Evolutionary conservation across 2,113 vertebrate genomes (phyloP), one percentile per base, ranked within the genome.

Genomic region (Pteronura brasiliensis): DNA sequence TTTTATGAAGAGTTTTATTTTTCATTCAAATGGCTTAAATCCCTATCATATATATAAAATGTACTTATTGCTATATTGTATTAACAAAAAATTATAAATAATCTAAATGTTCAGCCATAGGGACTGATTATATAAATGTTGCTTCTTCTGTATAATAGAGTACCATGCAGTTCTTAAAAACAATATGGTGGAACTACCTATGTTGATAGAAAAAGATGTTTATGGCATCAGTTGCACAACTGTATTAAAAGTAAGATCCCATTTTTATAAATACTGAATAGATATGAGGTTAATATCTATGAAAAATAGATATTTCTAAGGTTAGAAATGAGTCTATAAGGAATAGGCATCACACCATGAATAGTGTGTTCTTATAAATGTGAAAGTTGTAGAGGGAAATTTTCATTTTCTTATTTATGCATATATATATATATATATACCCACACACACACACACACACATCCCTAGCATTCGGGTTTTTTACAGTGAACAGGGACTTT

Each of bases 1-100:
- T 55, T 95, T 95, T 44, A 42, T 20, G 17, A 89, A 96, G 71
- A 95, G 25, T 34, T 63, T 65, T 57, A 23, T 92, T 82, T 93
- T 85, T 90, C 69, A 44, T 71, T 47, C 29, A 49, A 34, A 83
- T 69, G 44, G 52, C 57, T 80, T 87, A 34, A 90, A 95, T 67
- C 8, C 20, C 42, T 44, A 42, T 86, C 47, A 39, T 77, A 39
- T 86, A 49, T 9, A n/a, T 83, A 67, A 79, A 63, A 77, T 4
- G 15, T 79, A 23, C 82, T 65, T 82, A 49, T 52, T 71, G 55
- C 18, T 69, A 12, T 61, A 10, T 31, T 39, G 12, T 36, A 14
- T 65, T 79, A 55, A 21, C 36, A 34, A 92, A 89, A 77, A 39
- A 27, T 47, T 67, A 39, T 29, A 83, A 84, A 47, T 7, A 71